Evolutionary conservation across 2,797 vertebrate species (phyloP).

Genomic region (Remorina albescens): DNA sequence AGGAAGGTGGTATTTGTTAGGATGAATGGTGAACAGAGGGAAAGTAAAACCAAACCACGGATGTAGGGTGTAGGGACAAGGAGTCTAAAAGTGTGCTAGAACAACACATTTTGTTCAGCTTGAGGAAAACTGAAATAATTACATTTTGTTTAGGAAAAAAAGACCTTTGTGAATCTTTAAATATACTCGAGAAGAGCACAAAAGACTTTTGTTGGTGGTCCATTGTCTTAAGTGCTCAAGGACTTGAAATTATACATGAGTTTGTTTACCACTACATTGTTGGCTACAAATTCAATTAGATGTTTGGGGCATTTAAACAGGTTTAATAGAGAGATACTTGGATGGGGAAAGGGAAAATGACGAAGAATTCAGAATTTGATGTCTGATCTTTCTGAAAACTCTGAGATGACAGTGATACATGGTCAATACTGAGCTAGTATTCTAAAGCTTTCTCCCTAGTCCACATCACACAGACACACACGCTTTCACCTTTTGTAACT

Average conservation of each 20-base stretch:
- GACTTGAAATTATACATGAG: background rate
- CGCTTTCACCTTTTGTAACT: slow-evolving; percentile 4
- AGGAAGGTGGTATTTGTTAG: slow-evolving; percentile 18
- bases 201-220: background rate
- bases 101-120: background rate
- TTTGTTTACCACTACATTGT: background rate
- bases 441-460: background rate
- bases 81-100: too few relatives aligned
- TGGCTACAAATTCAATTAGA: background rate
- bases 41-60: slow-evolving; percentile 12
- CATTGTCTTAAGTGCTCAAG: background rate
- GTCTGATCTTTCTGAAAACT: background rate
- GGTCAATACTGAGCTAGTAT: background rate
- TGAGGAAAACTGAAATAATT: background rate
- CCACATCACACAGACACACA: background rate
- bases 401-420: background rate
- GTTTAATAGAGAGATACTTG: slow-evolving; percentile 2
- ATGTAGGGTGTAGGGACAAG: too few relatives aligned
- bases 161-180: background rate
- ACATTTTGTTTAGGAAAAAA: background rate
- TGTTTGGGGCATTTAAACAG: background rate
- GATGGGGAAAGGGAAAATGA: background rate
- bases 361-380: slow-evolving; percentile 8
- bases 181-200: background rate
- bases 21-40: slow-evolving; percentile 16